Evolutionary conservation across 2,797 vertebrate genomes (phyloP).

Genomic region (Melanotaenia trifasciata): DNA sequence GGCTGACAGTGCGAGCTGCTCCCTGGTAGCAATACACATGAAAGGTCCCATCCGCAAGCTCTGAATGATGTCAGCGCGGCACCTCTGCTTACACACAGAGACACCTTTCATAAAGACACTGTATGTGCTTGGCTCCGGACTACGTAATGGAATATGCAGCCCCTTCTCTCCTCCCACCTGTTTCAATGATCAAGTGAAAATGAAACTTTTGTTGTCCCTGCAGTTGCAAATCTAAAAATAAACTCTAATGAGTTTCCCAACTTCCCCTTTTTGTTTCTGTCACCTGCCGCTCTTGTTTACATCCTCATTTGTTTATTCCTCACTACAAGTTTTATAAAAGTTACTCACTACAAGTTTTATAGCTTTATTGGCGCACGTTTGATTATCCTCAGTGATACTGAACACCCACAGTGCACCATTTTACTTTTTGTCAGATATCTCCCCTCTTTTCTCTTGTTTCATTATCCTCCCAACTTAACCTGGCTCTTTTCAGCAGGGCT

Average conservation of each 20-base stretch:
- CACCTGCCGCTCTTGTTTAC: slow-evolving; percentile 51
- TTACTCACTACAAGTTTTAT: slow-evolving; percentile 3
- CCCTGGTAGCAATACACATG: slow-evolving; percentile 61
- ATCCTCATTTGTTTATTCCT: slow-evolving; percentile 41
- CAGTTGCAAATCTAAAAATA: slow-evolving; percentile 70
- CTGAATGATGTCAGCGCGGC: slow-evolving; percentile 70
- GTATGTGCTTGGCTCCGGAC: slow-evolving; percentile 33
- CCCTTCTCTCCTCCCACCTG: slow-evolving; percentile 43
- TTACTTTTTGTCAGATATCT: slow-evolving; percentile 41
- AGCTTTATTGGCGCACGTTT: not conserved
- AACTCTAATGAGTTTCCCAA: slow-evolving; percentile 36
- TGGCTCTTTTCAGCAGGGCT: slow-evolving; percentile 73
- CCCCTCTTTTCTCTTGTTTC: slow-evolving; percentile 62
- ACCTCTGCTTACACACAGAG: slow-evolving; percentile 63
- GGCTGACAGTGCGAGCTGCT: slow-evolving; percentile 60
- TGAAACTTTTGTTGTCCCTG: slow-evolving; percentile 58
- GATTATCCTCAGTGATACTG: slow-evolving; percentile 8
- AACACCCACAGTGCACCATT: slow-evolving; percentile 26
- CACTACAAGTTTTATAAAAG: not conserved
- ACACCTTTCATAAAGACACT: slow-evolving; percentile 70
- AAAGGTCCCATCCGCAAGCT: slow-evolving; percentile 64
- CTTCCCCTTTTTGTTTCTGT: slow-evolving; percentile 50
- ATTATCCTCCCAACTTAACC: slow-evolving; percentile 72
- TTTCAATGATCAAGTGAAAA: slow-evolving; percentile 60
- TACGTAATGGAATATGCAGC: slow-evolving; percentile 62